Base-by-base conservation (phyloP, 2,888 invertebrate species). In the Osedax fenrisi region DNA sequence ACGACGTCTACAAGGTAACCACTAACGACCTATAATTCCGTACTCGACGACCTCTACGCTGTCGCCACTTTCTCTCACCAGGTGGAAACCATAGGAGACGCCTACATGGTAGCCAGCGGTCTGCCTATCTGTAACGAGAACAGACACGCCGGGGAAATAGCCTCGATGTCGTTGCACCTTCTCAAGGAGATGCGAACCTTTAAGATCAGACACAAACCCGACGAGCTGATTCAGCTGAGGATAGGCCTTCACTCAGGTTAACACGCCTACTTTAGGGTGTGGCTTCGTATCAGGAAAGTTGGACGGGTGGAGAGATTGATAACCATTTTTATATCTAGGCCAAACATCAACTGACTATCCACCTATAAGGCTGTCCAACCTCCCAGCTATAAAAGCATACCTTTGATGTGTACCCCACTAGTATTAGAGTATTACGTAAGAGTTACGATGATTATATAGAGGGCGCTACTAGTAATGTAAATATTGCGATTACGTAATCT, bases 211-310 rank as follows among this genome's bases (percentile, higher is more conserved):
- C 83, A 83, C 75, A 76, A 78, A 25, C 81, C 81, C 1, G 77
- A 82, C 26, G 80, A 82, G 69, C 81, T 79, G 23, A 76, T 84
- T 5, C 81, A 82, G 75, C 81, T 84, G 21, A 75, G 84, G 0
- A 83, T 84, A n/a, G 84, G 84, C 2, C 80, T 84, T 13, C 83
- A 84, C 74, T 82, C 84, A 69, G 84, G 84, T 83, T n/a, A 25
- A 66, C 56, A 2, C 17, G 64, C 22, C 22, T 23, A 13, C 2
- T n/a, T n/a, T n/a, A n/a, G n/a, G n/a, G n/a, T n/a, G n/a, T n/a
- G n/a, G n/a, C n/a, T n/a, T n/a, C n/a, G n/a, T n/a, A n/a, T n/a
- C n/a, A n/a, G n/a, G n/a, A n/a, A n/a, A n/a, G n/a, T n/a, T n/a
- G n/a, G n/a, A n/a, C n/a, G n/a, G n/a, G n/a, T n/a, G n/a, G n/a